These are phyloP conservation scores for Galerucella pusilla DNA, from an alignment of 2,888 invertebrate species.

Conservation along the genomic window DNA sequence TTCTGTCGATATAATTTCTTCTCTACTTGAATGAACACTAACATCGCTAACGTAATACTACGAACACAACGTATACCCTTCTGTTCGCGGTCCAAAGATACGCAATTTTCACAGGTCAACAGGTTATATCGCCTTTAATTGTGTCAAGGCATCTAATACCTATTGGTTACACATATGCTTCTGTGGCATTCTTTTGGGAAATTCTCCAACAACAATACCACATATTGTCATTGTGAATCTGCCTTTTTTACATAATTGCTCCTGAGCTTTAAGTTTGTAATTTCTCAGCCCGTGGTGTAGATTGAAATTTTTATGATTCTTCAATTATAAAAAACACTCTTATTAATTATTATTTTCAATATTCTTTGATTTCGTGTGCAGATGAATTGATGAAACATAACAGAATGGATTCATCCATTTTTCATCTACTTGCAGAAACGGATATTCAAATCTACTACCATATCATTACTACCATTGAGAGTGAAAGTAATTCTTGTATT, in stretches of 20 bases:
- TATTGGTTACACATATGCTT: not conserved
- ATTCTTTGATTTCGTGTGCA: too few species aligned
- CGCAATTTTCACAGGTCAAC: conserved; percentile 8
- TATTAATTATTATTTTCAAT: too few species aligned
- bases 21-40: not conserved
- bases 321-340: not conserved
- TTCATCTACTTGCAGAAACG: too few species aligned
- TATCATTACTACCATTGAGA: not conserved
- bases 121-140: conserved; percentile 6
- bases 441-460: not conserved
- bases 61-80: not conserved
- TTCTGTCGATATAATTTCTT: not conserved
- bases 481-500: not conserved
- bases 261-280: not conserved
- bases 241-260: conserved; percentile 10
- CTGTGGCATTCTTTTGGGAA: not conserved
- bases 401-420: too few species aligned
- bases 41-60: not conserved
- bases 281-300: not conserved
- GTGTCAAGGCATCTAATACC: conserved; percentile 5
- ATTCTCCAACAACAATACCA: not conserved
- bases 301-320: not conserved
- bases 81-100: not conserved
- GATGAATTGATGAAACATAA: too few species aligned
- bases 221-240: conserved; percentile 9